Evolutionary conservation across 2,888 invertebrate species (phyloP), one percentile per base, ranked within the genome.

Genomic region (Thalpophila matura): DNA sequence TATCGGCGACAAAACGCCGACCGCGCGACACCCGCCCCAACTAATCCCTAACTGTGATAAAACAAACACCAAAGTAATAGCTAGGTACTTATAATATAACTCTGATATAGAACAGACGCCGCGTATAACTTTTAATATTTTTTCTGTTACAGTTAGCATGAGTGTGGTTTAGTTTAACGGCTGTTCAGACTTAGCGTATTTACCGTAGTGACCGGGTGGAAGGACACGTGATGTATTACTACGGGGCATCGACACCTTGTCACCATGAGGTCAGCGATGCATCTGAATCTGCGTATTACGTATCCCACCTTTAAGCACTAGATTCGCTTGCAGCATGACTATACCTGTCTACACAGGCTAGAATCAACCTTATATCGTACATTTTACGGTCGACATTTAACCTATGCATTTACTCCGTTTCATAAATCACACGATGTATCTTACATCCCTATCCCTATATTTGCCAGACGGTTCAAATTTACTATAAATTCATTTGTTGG

Each of bases 161-260:
- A 89, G 90, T 88, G 88, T 88, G 88, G 89, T 87, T 86, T 81
- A 84, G 89, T 87, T 86, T 81, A 84, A 82, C 80, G 83, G 79
- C 81, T 81, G 80, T 82, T 57, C 72, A 81, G 76, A 76, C 81
- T 80, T 66, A 82, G 70, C 80, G 80, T 77, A 64, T 66, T 67
- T 63, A 68, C 60, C 70, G 76, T 42, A 45, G 63, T 66, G 58
- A 67, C 40, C 60, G 58, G 66, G 79, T 65, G 80, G 76, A 75
- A 60, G 59, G 58, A 75, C 89, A 86, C 85, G 87, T 89, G 89
- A 85, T 83, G 38, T 79, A 83, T 81, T 80, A 81, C 84, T 77
- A 74, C 63, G 54, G 31, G 65, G 75, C 60, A 66, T 49, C 63
- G 71, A 71, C 78, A 65, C 70, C 74, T 77, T 67, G 64, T 76